Evolutionary conservation across 2,888 invertebrate genomes (phyloP).

Genomic region (Cyclophora punctaria): DNA sequence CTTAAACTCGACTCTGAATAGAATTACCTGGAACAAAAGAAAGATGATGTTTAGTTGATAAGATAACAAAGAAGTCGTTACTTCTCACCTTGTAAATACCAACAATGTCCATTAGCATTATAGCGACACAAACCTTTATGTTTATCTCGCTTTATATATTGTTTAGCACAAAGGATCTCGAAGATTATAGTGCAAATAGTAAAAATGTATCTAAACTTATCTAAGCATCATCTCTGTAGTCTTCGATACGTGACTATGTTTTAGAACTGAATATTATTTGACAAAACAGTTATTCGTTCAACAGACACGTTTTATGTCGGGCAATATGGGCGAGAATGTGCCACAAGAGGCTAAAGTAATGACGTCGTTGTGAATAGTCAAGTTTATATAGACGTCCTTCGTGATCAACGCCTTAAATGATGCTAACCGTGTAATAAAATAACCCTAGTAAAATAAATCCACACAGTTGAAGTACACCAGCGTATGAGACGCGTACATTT

Average conservation of each 20-base stretch:
- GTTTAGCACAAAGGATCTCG: too few relatives aligned
- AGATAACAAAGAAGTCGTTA: slow-evolving; percentile 1
- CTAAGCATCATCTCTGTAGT: slow-evolving; percentile 22
- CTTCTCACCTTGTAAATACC: slow-evolving; percentile 7
- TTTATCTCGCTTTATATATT: too few relatives aligned
- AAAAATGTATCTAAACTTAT: neutral
- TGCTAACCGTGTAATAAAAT: too few relatives aligned
- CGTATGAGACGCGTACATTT: too few relatives aligned
- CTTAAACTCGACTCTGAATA: slow-evolving; percentile 2
- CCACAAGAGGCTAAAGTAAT: slow-evolving; percentile 25
- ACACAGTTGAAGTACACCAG: too few relatives aligned
- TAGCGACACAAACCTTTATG: neutral
- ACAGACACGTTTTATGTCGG: slow-evolving; percentile 30
- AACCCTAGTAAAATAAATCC: too few relatives aligned
- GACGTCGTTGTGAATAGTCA: slow-evolving; percentile 33
- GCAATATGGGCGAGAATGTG: slow-evolving; percentile 29
- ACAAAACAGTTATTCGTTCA: slow-evolving; percentile 22
- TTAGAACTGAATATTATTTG: slow-evolving; percentile 34
- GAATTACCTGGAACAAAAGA: slow-evolving; percentile 20
- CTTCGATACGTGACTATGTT: slow-evolving; percentile 28
- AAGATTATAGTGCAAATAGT: too few relatives aligned
- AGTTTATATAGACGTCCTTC: slow-evolving; percentile 9
- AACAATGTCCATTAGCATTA: slow-evolving; percentile 2
- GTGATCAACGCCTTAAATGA: too few relatives aligned
- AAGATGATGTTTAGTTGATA: slow-evolving; percentile 14